Conservation (phyloP, 2,888 invertebrate genomes). For the Chrysopilus asiliformis region DNA sequence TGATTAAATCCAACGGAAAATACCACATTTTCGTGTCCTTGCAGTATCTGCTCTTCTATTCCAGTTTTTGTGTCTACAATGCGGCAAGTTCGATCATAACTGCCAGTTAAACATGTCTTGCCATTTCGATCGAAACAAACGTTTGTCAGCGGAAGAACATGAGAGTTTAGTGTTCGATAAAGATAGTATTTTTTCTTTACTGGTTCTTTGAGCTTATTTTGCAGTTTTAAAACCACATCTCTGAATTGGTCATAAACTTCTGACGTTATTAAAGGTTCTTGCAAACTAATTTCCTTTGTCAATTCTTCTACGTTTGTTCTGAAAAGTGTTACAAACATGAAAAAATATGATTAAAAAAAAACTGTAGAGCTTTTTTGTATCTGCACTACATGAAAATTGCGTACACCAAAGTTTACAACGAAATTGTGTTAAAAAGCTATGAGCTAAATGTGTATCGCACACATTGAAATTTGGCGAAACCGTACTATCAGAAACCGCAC, state of each 20-base stretch:
- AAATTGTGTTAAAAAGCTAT: no score
- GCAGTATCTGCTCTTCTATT: slow-evolving; percentile 50
- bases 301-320: slow-evolving; percentile 13
- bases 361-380: no score
- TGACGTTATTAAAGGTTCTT: slow-evolving; percentile 44
- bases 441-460: no score
- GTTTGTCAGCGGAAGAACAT: slow-evolving; percentile 58
- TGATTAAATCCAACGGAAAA: slow-evolving; percentile 68
- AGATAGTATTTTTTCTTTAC: slow-evolving; percentile 50
- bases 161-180: slow-evolving; percentile 50
- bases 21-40: slow-evolving; percentile 69
- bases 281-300: slow-evolving; percentile 31
- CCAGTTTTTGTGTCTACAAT: slow-evolving; percentile 63
- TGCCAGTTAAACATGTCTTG: slow-evolving; percentile 63
- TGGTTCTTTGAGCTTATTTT: slow-evolving; percentile 48
- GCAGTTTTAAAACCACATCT: slow-evolving; percentile 47
- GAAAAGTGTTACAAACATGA: background rate
- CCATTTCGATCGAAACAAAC: slow-evolving; percentile 57
- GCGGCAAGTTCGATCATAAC: slow-evolving; percentile 74
- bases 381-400: no score
- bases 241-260: slow-evolving; percentile 44
- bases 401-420: no score
- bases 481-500: no score
- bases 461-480: no score
- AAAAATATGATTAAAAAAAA: slow-evolving; percentile 10